phyloP scores from a whole-genome alignment of 1,140 invertebrate species.

The Aplysia californica region DNA sequence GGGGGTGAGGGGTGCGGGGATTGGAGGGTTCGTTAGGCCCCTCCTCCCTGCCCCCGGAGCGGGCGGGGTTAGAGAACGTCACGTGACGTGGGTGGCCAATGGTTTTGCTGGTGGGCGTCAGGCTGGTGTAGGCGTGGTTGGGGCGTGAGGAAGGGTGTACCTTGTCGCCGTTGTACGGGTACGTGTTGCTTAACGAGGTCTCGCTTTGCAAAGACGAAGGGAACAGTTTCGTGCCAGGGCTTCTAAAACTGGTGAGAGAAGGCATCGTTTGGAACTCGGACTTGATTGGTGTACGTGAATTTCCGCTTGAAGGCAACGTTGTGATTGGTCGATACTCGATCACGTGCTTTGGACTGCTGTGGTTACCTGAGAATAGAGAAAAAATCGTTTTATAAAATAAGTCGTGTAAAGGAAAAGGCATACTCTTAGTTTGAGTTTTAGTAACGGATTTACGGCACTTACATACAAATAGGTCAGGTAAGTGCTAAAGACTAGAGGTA shows the following conservation, averaged over 20 bases:
- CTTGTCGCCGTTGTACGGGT: constrained; percentile 16
- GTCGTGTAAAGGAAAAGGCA: not conserved
- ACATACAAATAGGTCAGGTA: not conserved
- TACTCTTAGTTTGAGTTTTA: not conserved
- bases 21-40: not conserved
- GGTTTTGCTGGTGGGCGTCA: constrained; percentile 2
- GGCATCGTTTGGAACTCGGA: constrained; percentile 24
- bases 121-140: constrained; percentile 4
- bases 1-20: constrained; percentile 2
- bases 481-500: not conserved
- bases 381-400: too few species aligned
- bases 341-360: constrained; percentile 22
- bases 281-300: constrained; percentile 17
- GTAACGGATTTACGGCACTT: not conserved
- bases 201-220: constrained; percentile 7
- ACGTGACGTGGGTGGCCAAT: constrained; percentile 17
- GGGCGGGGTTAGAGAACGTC: constrained; percentile 15
- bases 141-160: not conserved
- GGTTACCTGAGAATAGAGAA: constrained; percentile 15
- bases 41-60: not conserved
- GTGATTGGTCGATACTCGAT: constrained; percentile 22
- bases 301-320: not conserved
- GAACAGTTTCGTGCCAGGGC: not conserved
- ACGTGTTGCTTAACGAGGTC: not conserved
- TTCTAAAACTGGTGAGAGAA: constrained; percentile 18